phyloP scores from a whole-genome alignment of 2,888 invertebrate species.

The Cheiracanthium punctorium region DNA sequence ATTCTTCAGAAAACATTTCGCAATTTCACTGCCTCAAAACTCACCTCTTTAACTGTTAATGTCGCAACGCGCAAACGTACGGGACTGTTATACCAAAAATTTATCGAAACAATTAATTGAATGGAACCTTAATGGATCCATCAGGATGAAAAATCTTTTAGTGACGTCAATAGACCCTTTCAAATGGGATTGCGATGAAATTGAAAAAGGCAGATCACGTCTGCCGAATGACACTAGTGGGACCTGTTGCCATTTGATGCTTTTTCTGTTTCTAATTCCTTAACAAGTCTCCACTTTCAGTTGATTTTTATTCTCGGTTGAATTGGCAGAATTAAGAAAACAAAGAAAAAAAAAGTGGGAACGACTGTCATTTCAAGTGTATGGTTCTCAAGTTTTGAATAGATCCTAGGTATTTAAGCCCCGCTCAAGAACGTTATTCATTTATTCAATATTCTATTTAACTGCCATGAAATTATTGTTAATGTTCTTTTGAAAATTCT shows the following conservation, averaged over 20 bases:
- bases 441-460: no score
- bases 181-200: neutral
- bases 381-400: no score
- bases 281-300: conserved; percentile 5
- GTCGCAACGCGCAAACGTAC: neutral
- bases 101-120: conserved; percentile 61
- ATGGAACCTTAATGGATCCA: conserved; percentile 28
- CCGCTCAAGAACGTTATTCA: no score
- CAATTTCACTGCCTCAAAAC: no score
- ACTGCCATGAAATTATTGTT: no score
- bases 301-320: neutral
- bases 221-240: conserved; percentile 32
- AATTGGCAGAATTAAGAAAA: neutral
- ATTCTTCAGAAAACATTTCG: no score
- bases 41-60: neutral
- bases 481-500: no score
- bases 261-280: conserved; percentile 53
- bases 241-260: conserved; percentile 61
- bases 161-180: neutral
- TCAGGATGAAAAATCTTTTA: conserved; percentile 27
- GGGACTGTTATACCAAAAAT: neutral
- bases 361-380: neutral
- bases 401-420: no score
- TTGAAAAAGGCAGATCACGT: conserved; percentile 44
- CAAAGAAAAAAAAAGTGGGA: neutral